A percentile compares a stretch with the other conserved stretches of the same genome.
phyloP scores from a whole-genome alignment of 2,888 invertebrate species.

The Andrena flavipes region DNA sequence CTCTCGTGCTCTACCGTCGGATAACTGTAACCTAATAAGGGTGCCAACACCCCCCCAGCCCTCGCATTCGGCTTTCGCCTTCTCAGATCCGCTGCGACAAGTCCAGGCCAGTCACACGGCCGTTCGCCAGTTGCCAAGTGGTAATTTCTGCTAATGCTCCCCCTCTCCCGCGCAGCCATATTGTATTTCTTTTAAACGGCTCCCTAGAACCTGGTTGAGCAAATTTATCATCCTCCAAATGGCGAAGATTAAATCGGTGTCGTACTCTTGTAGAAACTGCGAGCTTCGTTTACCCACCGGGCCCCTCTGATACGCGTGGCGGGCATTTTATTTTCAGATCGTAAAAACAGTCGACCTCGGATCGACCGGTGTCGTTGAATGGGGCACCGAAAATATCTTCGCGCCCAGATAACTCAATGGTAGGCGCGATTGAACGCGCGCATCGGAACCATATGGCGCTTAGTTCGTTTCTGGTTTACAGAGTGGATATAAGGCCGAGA shows the following conservation, averaged over 20 bases:
- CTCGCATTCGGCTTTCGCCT: constrained; percentile 33
- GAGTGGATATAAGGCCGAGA: constrained; percentile 82
- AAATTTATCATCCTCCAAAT: constrained; percentile 12
- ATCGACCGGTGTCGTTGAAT: constrained; percentile 34
- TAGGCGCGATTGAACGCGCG: constrained; percentile 55
- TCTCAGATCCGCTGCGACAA: constrained; percentile 61
- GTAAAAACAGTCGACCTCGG: constrained; percentile 29
- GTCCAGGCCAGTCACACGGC: constrained; percentile 55
- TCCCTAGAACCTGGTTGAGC: neutral
- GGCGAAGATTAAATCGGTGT: constrained; percentile 70
- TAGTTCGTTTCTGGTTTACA: constrained; percentile 78
- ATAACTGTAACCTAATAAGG: constrained; percentile 82
- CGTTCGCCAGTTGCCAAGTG: constrained; percentile 75
- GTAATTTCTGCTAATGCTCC: constrained; percentile 81
- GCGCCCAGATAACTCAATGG: constrained; percentile 65
- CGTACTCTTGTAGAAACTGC: constrained; percentile 6
- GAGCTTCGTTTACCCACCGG: neutral
- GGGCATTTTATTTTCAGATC: constrained; percentile 42
- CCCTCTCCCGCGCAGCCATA: constrained; percentile 19
- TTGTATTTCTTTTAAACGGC: constrained; percentile 72
- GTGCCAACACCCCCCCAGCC: constrained; percentile 29
- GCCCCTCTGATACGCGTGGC: neutral
- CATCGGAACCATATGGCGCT: constrained; percentile 77
- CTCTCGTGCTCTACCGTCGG: constrained; percentile 57
- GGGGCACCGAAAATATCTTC: constrained; percentile 66